phyloP scores from a whole-genome alignment of 2,113 vertebrate genomes.

The Caracal caracal region DNA sequence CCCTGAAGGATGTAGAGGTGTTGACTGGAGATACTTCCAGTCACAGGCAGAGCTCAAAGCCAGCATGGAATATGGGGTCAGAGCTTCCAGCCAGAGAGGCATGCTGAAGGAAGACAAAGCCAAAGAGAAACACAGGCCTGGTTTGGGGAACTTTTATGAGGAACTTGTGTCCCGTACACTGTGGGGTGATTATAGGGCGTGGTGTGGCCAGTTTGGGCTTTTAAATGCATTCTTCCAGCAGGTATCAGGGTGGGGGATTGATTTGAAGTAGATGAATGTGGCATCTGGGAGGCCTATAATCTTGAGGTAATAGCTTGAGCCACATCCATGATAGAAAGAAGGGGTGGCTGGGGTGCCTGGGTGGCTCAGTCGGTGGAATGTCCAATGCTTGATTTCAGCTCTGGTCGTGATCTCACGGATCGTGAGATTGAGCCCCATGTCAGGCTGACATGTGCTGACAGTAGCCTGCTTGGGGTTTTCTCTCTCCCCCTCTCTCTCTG shows the following conservation, averaged over 20 bases:
- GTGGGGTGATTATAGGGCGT: not conserved
- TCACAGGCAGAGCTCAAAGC: not conserved
- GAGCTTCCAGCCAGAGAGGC: not conserved
- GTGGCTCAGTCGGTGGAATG: no score
- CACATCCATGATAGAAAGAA: not conserved
- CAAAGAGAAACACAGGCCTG: not conserved
- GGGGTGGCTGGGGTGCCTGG: rapidly evolving
- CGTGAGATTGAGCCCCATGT: no score
- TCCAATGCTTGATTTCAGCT: no score
- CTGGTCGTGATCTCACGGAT: no score
- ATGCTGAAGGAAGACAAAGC: not conserved
- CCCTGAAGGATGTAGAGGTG: not conserved
- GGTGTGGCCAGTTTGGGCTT: not conserved
- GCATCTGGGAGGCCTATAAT: not conserved
- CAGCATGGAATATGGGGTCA: not conserved
- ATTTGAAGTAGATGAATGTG: not conserved
- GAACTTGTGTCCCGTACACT: not conserved
- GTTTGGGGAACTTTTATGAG: not conserved
- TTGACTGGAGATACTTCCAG: not conserved
- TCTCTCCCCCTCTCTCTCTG: no score
- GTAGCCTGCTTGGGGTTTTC: no score
- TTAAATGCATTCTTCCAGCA: not conserved
- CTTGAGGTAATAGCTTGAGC: not conserved
- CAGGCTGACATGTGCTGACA: no score
- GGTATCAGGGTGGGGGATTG: not conserved